Base-by-base conservation (phyloP, 2,797 vertebrate species). In the Nothura maculosa region DNA sequence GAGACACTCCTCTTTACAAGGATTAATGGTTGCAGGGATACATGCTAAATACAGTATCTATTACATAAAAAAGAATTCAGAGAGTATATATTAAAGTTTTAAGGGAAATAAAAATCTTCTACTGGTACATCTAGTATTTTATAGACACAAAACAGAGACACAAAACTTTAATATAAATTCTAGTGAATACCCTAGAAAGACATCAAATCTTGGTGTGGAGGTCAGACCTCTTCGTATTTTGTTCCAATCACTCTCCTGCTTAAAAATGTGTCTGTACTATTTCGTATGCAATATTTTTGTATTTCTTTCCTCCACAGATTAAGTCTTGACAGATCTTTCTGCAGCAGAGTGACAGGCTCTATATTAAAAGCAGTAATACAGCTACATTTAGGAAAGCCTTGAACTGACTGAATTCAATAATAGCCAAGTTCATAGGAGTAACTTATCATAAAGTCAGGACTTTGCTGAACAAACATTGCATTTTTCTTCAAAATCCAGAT, bases 381-480 rank as follows among this genome's bases (percentile, higher is more conserved):
- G 48, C 79, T 89, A 77, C 80, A 73, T 57, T 89, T 76, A 87
- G 67, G 83, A 94, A 54, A 94, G 55, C 9, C 50, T 63, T 13
- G 40, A 93, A 85, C 1, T 91, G 40, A 92, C 70, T 63, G 90
- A 86, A 89, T 89, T 91, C 80, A 90, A 27, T 79, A 95, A 87
- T 1, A 92, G 40, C 34, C 52, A 57, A 79, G 40, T 36, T 92
- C 81, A 25, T 14, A 87, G 42, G 63, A 85, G 83, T 28, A 85
- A 73, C 90, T 93, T 89, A 91, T 92, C 83, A 84, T 32, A 81
- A 92, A 81, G n/a, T 93, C 77, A 79, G 52, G 69, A 81, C 66
- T 43, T 48, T 40, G 40, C 38, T 61, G 74, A 91, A 80, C 47
- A 48, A 89, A 87, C 16, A 40, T 55, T n/a, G 21, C 61, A 74